A percentile compares a stretch with the other conserved stretches of the same genome.
phyloP scores from a whole-genome alignment of 2,797 vertebrate genomes.

The Octomys mimax region DNA sequence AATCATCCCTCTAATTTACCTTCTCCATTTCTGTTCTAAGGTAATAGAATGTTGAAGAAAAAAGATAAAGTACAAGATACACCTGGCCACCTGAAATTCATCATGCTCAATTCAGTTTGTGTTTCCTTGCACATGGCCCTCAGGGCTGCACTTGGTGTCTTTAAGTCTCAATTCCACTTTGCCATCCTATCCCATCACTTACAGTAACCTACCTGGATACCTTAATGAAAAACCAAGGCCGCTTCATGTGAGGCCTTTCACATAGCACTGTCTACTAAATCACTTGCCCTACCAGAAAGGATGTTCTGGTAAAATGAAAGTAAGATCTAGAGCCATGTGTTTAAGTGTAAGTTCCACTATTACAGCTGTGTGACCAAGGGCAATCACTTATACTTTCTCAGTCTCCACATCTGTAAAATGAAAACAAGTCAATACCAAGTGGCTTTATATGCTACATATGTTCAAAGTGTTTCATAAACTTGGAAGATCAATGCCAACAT shows the following conservation, averaged over 20 bases:
- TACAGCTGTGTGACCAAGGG: not conserved
- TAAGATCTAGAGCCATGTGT: not conserved
- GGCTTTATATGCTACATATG: not conserved
- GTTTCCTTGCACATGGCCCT: not conserved
- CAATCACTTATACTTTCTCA: not conserved
- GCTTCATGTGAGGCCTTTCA: not conserved
- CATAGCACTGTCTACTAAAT: not conserved
- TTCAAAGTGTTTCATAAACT: conserved; percentile 26
- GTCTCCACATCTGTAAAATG: conserved; percentile 22
- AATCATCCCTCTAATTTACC: not conserved
- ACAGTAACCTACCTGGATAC: not conserved
- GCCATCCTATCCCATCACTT: not conserved
- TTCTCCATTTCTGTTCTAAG: not conserved
- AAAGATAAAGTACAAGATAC: not conserved
- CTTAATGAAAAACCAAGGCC: not conserved
- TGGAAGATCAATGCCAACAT: not conserved
- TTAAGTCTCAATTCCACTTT: not conserved
- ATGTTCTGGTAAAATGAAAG: not conserved
- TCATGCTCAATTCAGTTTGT: not conserved
- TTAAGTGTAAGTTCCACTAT: conserved; percentile 5
- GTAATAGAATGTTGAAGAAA: not conserved
- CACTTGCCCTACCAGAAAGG: not conserved
- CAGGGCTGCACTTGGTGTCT: accelerated
- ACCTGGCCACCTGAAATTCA: not conserved
- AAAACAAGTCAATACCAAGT: conserved; percentile 33